Evolutionary conservation across 2,888 invertebrate species (phyloP), one percentile per base, ranked within the genome.

Genomic region (Athripsodes cinereus): DNA sequence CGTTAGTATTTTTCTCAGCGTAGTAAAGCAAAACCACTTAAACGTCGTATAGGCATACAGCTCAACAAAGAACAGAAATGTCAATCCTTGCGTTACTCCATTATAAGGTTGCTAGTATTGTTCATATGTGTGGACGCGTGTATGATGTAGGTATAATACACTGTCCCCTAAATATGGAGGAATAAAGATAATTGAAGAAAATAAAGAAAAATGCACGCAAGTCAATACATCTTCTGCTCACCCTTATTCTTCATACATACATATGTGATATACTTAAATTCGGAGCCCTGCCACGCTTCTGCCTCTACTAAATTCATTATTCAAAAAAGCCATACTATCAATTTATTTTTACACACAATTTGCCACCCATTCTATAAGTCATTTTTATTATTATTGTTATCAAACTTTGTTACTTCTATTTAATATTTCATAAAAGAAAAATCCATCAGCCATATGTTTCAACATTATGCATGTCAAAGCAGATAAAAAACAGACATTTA

Each of bases 331-430:
- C 53, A 51, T 48, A 46, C 49, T 48, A 46, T 54, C 62, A 57
- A 59, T 62, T 62, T 59, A 59, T 59, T 59, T 52, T 62, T 57
- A 46, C 62, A 56, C 19, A 22, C 59, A 54, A 62, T 62, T 62
- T 60, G 48, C 11, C 50, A 22, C 34, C 11, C 40, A 50, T 55
- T 18, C 50, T 49, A 50, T 55, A 55, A 3, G 26, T 26, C 10
- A 26, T 26, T 26, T 26, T 26, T 26, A 26, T 26, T 26, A 26
- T 26, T n/a, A n/a, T n/a, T n/a, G n/a, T n/a, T n/a, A n/a, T n/a
- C n/a, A n/a, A n/a, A n/a, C 26, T 26, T 26, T 10, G 5, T 3
- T 47, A 50, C 26, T 13, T 47, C 16, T 13, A 8, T 13, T 3
- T 31, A 11, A 3, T 50, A 22, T 22, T 26, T 26, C 48, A 18